Evolutionary conservation across 1,140 invertebrate genomes (phyloP).

Genomic region (Callitettix versicolor): DNA sequence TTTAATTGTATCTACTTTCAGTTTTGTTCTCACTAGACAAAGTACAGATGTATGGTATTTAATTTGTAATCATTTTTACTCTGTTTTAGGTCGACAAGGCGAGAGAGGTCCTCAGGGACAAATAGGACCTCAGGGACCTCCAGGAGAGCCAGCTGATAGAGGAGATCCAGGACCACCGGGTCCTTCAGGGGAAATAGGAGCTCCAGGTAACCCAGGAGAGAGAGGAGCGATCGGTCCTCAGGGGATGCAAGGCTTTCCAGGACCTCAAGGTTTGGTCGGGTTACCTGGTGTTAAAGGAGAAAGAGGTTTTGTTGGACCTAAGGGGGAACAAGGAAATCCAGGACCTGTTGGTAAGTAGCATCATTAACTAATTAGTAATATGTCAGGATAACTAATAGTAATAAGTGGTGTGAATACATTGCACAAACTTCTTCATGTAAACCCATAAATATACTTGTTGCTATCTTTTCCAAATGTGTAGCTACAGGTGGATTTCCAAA

Average conservation of each 20-base stretch:
- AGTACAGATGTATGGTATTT: too few relatives aligned
- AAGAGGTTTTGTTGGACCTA: conserved; percentile 50
- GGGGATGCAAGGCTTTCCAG: conserved; percentile 59
- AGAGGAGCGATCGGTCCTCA: conserved; percentile 44
- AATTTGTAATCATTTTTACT: too few relatives aligned
- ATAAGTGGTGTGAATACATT: too few relatives aligned
- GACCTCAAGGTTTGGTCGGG: conserved; percentile 47
- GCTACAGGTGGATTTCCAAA: too few relatives aligned
- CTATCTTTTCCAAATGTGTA: too few relatives aligned
- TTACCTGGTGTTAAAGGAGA: conserved; percentile 60
- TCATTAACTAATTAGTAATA: too few relatives aligned
- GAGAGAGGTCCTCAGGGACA: conserved; percentile 56
- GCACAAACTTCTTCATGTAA: too few relatives aligned
- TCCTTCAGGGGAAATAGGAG: conserved; percentile 58
- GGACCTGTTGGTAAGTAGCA: conserved; percentile 45
- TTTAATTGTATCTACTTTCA: too few relatives aligned
- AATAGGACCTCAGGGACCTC: conserved; percentile 55
- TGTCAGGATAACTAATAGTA: too few relatives aligned
- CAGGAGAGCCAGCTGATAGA: conserved; percentile 60
- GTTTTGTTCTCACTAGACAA: too few relatives aligned
- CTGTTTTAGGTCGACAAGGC: conserved; percentile 43
- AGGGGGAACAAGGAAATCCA: conserved; percentile 60
- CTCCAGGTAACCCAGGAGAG: conserved; percentile 55
- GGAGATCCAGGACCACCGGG: conserved; percentile 64
- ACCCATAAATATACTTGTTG: too few relatives aligned